Base-by-base conservation (phyloP, 2,113 vertebrate genomes). In the Eptatretus burgeri region DNA sequence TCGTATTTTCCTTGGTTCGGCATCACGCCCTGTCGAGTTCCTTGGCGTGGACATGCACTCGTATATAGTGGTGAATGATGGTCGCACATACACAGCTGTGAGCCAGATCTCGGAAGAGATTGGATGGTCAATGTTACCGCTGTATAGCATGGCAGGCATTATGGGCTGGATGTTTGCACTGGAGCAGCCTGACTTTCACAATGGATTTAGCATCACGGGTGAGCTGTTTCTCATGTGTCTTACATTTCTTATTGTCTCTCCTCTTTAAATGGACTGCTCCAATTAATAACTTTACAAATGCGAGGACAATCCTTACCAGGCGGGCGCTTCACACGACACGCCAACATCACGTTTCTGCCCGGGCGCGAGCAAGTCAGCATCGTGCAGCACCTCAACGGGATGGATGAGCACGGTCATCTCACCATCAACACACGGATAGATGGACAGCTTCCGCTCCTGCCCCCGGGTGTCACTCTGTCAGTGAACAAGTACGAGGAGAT, bases 91-190 rank as follows among this genome's bases (percentile, higher is more conserved):
- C 73, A 82, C 81, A 0, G 87, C 89, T 69, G 77, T 95, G 75
- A 94, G 88, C 11, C 74, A 85, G 68, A 76, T 93, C 13, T 87
- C 87, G 0, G 80, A 78, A 69, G 78, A 77, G 0, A 74, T 80
- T 0, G 87, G 83, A 51, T 81, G 77, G 4, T 81, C 83, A 9
- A 74, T 95, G 65, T 80, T 93, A 73, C 82, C 87, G 0, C 71
- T 86, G n/a, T 74, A 79, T 1, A 80, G 83, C 2, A 64, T 94
- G 0, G 89, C 85, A 1, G 84, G 82, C 50, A 74, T 94, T 10
- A 89, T 93, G 2, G 83, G 85, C 1, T 98, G 88, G 91, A 78
- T 95, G 63, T 95, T 95, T 11, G 88, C 91, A 63, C 72, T 93
- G 69, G 83, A 93, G 72, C 81, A 83, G 60, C 84, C 82, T 0